A percentile compares a stretch with the other conserved stretches of the same genome.
Evolutionary conservation across 2,113 vertebrate species (phyloP).

Genomic region (Dipodomys ordii): DNA sequence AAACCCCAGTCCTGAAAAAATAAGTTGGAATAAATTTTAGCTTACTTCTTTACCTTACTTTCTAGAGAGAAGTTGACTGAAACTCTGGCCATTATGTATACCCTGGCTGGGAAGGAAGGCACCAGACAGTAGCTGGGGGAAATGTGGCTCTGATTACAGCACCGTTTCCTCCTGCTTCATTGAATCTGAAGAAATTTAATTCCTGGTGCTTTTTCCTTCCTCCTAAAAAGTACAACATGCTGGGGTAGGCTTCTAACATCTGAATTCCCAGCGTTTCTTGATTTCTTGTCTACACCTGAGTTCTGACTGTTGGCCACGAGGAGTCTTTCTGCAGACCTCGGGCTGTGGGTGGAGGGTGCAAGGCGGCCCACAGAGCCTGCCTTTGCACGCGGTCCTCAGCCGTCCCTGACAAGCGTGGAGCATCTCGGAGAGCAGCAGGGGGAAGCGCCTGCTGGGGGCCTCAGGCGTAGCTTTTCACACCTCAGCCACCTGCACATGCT

Average conservation of each 20-base stretch:
- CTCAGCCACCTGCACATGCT: accelerated
- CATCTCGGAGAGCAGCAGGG: too few relatives aligned
- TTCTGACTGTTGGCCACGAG: background rate
- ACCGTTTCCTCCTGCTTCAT: background rate
- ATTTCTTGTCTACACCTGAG: too few relatives aligned
- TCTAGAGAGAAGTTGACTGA: background rate
- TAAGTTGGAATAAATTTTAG: background rate
- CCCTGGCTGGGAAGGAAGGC: too few relatives aligned
- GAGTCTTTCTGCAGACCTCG: background rate
- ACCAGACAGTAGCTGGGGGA: accelerated
- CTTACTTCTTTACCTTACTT: background rate
- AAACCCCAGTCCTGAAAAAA: too few relatives aligned
- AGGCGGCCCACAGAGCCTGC: background rate
- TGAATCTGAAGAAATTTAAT: background rate
- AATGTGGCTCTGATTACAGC: accelerated
- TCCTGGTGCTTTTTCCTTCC: background rate
- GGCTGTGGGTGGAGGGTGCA: background rate
- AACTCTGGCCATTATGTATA: accelerated
- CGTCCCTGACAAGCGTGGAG: too few relatives aligned
- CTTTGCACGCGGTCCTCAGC: too few relatives aligned
- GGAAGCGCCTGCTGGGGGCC: too few relatives aligned
- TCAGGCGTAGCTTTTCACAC: too few relatives aligned
- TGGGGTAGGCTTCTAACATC: background rate
- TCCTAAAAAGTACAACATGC: background rate
- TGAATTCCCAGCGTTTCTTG: background rate